Evolutionary conservation across 2,888 invertebrate genomes (phyloP), one percentile per base, ranked within the genome.

Genomic region (Acronicta leporina): DNA sequence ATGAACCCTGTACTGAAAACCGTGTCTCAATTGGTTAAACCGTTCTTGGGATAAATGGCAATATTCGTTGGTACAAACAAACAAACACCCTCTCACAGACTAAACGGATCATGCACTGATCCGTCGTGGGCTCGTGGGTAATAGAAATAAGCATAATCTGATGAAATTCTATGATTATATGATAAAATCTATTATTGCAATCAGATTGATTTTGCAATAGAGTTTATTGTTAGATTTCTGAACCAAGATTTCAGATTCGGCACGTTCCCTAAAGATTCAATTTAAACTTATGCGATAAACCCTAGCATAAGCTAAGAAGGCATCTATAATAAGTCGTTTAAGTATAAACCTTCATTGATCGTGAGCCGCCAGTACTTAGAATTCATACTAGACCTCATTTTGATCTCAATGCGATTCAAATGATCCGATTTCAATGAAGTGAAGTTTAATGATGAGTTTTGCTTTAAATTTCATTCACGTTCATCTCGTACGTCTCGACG

Each of bases 251-350:
- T 11, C 5, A 35, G 35, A 38, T 38, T 38, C n/a, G 38, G 9
- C 53, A 63, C 48, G 63, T 48, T 16, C 15, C 7, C 27, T 0
- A 45, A 25, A 49, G 5, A 63, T 69, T 63, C 45, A 48, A 54
- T 69, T 42, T 69, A 49, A 69, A 54, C 48, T 42, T 46, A 25
- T 20, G 1, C 33, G 33, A 56, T 63, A 63, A 46, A 30, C 9
- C 30, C 30, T 27, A 27, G 13, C 27, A 27, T 27, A 15, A 46
- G 7, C 30, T 33, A 13, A n/a, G 11, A 7, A 11, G n/a, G 15
- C n/a, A 45, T 49, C n/a, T 33, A 25, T 40, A 27, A 61, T 16
- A 40, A 41, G 25, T 8, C 44, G 11, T 7, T 51, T 38, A 11
- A 41, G 5, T 14, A 35, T 3, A 13, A 33, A 5, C 10, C 11